These are phyloP conservation scores for Erynnis tages DNA, from an alignment of 2,888 invertebrate species.

Conservation along the genomic window DNA sequence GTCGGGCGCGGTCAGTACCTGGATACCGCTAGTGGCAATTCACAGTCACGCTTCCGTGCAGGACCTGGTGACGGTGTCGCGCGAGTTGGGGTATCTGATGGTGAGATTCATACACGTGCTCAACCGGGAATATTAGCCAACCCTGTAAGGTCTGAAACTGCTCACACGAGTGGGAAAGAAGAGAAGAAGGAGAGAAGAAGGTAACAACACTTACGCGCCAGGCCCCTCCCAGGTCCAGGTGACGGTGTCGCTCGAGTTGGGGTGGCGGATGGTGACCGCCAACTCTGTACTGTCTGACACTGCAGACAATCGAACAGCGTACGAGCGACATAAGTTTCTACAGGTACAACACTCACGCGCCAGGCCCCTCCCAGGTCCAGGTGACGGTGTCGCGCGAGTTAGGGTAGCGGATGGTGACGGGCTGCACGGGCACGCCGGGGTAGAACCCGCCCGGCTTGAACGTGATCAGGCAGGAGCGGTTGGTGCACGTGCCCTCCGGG, in stretches of 20 bases:
- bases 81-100: conserved; percentile 93
- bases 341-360: too few relatives aligned
- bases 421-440: conserved; percentile 97
- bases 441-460: conserved; percentile 97
- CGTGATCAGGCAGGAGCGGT: conserved; percentile 93
- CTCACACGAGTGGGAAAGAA: too few relatives aligned
- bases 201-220: conserved; percentile 85
- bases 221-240: conserved; percentile 97
- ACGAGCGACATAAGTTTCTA: too few relatives aligned
- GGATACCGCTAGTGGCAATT: too few relatives aligned
- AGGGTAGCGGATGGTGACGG: conserved; percentile 94
- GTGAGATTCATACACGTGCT: conserved; percentile 97
- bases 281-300: too few relatives aligned
- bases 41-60: too few relatives aligned
- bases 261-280: conserved; percentile 95
- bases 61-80: conserved; percentile 95
- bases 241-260: conserved; percentile 93
- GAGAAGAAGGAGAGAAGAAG: too few relatives aligned
- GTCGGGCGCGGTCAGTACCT: too few relatives aligned
- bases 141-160: too few relatives aligned
- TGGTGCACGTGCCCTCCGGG: conserved; percentile 98
- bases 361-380: conserved; percentile 98
- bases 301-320: too few relatives aligned
- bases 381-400: conserved; percentile 94
- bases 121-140: too few relatives aligned